Evolutionary conservation across 2,888 invertebrate species (phyloP).

Genomic region (Drosophila parthenogenetica): DNA sequence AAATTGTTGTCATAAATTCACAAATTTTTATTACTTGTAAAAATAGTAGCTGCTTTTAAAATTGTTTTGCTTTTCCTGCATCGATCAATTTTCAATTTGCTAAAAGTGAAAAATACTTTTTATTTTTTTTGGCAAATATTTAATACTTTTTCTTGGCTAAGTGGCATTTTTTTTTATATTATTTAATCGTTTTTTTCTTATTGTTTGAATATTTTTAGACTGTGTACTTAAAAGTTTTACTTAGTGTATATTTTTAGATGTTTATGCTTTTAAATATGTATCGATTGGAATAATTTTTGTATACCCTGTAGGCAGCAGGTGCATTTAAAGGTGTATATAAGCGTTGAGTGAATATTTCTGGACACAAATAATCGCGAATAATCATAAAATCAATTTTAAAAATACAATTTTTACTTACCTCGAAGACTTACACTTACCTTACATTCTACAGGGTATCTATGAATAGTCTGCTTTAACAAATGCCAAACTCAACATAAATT

Average conservation of each 20-base stretch:
- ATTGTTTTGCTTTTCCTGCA: not conserved
- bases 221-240: not conserved
- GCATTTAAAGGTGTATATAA: no score
- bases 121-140: not conserved
- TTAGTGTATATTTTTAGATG: slow-evolving; percentile 1
- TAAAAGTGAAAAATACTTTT: not conserved
- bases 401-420: no score
- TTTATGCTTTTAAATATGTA: slow-evolving; percentile 3
- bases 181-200: not conserved
- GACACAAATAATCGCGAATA: no score
- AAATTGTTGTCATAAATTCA: slow-evolving; percentile 20
- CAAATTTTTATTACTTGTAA: slow-evolving; percentile 11
- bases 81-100: not conserved
- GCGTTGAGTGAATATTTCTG: no score
- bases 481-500: not conserved
- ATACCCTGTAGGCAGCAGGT: not conserved
- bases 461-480: no score
- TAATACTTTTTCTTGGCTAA: not conserved
- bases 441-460: no score
- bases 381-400: no score
- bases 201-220: not conserved
- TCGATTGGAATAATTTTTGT: not conserved
- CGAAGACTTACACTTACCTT: no score
- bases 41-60: not conserved
- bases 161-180: not conserved